Evolutionary conservation across 2,888 invertebrate genomes (phyloP), one percentile per base, ranked within the genome.

Genomic region (Cosmopolites sordidus): DNA sequence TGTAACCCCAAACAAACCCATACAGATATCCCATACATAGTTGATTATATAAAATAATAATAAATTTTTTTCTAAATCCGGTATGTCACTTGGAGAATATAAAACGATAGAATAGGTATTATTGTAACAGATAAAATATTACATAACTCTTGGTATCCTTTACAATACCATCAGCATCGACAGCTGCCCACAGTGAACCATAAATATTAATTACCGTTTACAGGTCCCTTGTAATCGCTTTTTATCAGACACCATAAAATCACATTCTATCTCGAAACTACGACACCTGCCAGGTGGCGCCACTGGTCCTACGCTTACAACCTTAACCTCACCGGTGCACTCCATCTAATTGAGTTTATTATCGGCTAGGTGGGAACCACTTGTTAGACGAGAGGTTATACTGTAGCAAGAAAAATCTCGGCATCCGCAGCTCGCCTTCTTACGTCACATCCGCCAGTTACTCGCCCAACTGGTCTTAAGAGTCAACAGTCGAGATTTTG

Each of bases 361-460:
- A 51, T 51, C 27, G 39, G 22, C 27, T 48, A 54, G 50, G 54
- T 49, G 50, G 54, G 49, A 54, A 54, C 45, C 30, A 43, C 54
- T 48, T 22, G 22, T 22, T 22, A 22, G 22, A 22, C 22, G 22
- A 22, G 22, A 22, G 22, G 22, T 22, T 22, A 22, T 22, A 22
- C 38, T 43, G 46, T 43, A 47, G 27, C 37, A 14, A 47, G 42
- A 55, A 51, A 55, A 55, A 55, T 39, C 39, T 43, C 51, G 16
- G 47, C 46, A 55, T 55, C 55, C 55, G 55, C 55, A 42, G 47
- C 51, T 46, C 38, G 46, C 30, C 48, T 16, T 44, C 53, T 64
- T 64, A 55, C 65, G 64, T 64, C 66, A 66, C 62, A 60, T 66
- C 66, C 66, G 63, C 55, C 63, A 58, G 56, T 58, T 58, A 61